Base-by-base conservation (phyloP, 2,113 vertebrate genomes). In the Vulpes lagopus region DNA sequence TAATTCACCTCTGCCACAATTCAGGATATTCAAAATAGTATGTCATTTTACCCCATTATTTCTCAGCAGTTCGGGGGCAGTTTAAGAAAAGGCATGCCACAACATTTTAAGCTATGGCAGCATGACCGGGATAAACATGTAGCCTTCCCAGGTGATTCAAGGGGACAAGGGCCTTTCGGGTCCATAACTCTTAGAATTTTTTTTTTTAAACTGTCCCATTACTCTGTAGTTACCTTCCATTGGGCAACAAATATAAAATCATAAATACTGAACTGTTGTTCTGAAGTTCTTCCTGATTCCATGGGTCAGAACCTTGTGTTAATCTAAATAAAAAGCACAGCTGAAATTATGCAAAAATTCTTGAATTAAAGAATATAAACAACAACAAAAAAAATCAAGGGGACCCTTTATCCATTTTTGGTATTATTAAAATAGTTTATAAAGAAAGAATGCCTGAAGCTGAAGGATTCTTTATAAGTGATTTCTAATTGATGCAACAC, bases 281-380 rank as follows among this genome's bases (percentile, higher is more conserved):
- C 60, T 65, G 9, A 95, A 94, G 71, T 76, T 53, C 17, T 43
- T 71, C 73, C 74, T 32, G 49, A 94, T 71, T 62, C 86, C 27
- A 51, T 65, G 74, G 71, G 30, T 90, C 57, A 96, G 93, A 84
- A 82, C 32, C 20, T 86, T 87, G 14, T 32, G 55, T 22, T 90
- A 73, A 32, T 55, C 57, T 85, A 95, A 90, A 76, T 76, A 92
- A 95, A 96, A 96, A 69, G 38, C 38, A 95, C 19, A 91, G 19
- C 51, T n/a, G 35, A 92, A 96, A 51, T 89, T 73, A 78, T 3
- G 43, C 53, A 92, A 8, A 11, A 67, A n/a, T 83, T 92, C 71
- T 90, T 91, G 19, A 92, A 94, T 90, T 80, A 87, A 51, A 94
- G 62, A 94, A 84, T 67, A 53, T 25, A 94, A 98, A 27, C 5